Evolutionary conservation across 1,140 invertebrate species (phyloP).

Genomic region (Pseudomyrmex cubaensis): DNA sequence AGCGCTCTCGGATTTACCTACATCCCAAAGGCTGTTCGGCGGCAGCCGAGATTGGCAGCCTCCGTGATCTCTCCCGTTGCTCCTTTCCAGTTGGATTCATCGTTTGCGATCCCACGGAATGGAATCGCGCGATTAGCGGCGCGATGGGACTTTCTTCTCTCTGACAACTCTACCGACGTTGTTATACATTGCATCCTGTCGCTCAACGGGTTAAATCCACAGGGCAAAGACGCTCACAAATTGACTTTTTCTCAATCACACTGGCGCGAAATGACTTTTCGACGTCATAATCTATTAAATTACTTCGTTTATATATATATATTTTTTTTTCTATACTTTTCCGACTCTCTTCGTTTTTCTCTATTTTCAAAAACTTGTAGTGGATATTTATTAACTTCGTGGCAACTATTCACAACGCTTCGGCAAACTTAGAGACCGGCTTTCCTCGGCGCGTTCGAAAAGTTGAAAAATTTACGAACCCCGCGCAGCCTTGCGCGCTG

Average conservation of each 20-base stretch:
- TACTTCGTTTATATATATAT: not conserved
- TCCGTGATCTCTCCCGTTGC: not conserved
- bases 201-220: not conserved
- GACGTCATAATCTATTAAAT: too few relatives aligned
- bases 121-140: not conserved
- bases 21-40: conserved; percentile 21
- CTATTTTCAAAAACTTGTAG: too few relatives aligned
- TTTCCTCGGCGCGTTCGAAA: conserved; percentile 27
- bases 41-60: conserved; percentile 7
- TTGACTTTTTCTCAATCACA: too few relatives aligned
- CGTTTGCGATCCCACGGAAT: not conserved
- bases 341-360: too few relatives aligned
- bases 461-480: conserved; percentile 52
- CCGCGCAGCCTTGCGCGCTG: not conserved
- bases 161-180: not conserved
- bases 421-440: not conserved
- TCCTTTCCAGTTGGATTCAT: conserved; percentile 12
- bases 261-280: too few relatives aligned
- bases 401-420: not conserved
- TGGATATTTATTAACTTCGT: too few relatives aligned
- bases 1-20: conserved; percentile 49
- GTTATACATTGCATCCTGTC: not conserved
- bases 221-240: not conserved
- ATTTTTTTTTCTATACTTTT: too few relatives aligned
- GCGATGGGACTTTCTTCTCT: not conserved